Conservation (phyloP, 2,888 invertebrate genomes). For the Xanthorhoe designata region DNA sequence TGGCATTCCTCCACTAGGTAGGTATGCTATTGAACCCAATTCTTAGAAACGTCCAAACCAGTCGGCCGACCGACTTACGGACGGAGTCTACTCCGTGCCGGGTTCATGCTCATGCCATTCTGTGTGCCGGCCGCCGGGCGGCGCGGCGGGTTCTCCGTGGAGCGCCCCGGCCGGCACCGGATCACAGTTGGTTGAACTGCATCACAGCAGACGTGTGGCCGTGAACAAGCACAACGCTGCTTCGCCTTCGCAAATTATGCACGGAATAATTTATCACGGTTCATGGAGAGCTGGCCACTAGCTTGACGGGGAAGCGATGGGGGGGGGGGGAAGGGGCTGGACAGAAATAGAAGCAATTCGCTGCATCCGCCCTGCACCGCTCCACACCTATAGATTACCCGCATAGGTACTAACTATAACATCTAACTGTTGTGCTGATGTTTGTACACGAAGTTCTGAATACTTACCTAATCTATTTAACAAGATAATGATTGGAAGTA, state of each 20-base stretch:
- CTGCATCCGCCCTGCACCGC: background rate
- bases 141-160: too few species aligned
- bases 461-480: background rate
- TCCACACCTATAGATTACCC: background rate
- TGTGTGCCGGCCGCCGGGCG: too few species aligned
- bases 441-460: background rate
- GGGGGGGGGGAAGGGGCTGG: background rate
- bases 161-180: background rate
- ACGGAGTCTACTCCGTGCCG: background rate
- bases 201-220: background rate
- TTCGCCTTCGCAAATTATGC: background rate
- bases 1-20: background rate
- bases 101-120: background rate
- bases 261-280: background rate
- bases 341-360: slow-evolving; percentile 7
- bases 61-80: background rate
- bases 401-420: background rate
- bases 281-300: background rate
- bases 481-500: background rate
- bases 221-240: background rate
- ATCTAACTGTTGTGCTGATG: background rate
- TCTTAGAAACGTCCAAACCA: background rate
- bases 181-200: background rate
- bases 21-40: background rate
- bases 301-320: background rate